Base-by-base conservation (phyloP, 2,888 invertebrate genomes). In the Tineola bisselliella region DNA sequence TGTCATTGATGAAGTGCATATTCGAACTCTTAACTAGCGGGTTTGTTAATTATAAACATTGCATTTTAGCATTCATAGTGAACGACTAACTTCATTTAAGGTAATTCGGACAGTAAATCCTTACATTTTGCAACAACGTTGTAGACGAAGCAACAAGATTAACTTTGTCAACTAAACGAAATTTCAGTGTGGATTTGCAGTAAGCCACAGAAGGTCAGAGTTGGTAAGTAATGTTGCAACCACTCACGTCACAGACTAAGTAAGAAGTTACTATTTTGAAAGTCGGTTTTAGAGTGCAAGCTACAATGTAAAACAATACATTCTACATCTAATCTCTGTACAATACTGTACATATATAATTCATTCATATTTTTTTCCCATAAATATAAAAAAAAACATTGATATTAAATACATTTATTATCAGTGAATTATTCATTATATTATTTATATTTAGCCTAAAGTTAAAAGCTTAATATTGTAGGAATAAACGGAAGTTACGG, bases 101-200 rank as follows among this genome's bases (percentile, higher is more conserved):
- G 54, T 54, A 54, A 54, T 54, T 25, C 25, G 54, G 54, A 25
- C 54, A 12, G 25, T 54, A 25, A 54, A 25, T 19, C 3, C 54
- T 19, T 8, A 54, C n/a, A 54, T 25, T 54, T 2, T 54, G 48
- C 13, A 48, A 54, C 19, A 17, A 54, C 54, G 17, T 19, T 54
- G 54, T 54, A 54, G 19, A 54, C 25, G 25, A 12, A 54, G 25
- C 54, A 54, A 54, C 54, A 25, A 54, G 54, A 19, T 19, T 54
- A 54, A 54, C 54, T 25, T 54, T 54, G 54, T 54, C 54, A 54
- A 54, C 54, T 18, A 54, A 54, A 54, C 54, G 54, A 54, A 54
- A 54, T 54, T 18, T 25, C 54, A 25, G 25, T 25, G n/a, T 5
- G 25, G 54, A 54, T 25, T 18, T 54, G 15, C 48, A 48, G 48